Percentiles rank a stretch among this genome's conserved stretches.
These are phyloP conservation scores for Oreochromis tanganicae DNA, from an alignment of 2,113 vertebrate genomes.

Conservation along the genomic window DNA sequence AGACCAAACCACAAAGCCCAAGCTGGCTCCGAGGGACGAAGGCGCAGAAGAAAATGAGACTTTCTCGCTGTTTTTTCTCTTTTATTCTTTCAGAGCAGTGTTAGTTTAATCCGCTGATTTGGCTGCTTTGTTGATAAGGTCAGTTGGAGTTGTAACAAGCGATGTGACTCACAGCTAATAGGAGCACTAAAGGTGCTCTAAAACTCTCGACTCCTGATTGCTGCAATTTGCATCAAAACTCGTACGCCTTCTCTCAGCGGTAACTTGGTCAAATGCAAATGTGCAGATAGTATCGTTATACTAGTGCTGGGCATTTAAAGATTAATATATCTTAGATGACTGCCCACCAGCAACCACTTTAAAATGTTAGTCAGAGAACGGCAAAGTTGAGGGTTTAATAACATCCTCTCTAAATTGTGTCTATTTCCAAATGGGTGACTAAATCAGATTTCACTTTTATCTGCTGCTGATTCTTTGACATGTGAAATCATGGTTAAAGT, in stretches of 20 bases:
- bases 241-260: neutral
- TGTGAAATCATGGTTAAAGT: neutral
- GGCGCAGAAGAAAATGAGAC: neutral
- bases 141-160: neutral
- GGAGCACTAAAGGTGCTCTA: neutral
- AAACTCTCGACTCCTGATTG: neutral
- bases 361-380: neutral
- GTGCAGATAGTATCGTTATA: neutral
- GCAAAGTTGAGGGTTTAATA: neutral
- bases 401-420: neutral
- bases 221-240: neutral
- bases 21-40: rapidly evolving
- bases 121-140: neutral
- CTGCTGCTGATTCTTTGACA: neutral
- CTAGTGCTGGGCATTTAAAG: neutral
- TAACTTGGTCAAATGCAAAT: neutral
- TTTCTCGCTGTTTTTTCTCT: neutral
- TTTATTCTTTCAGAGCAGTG: neutral
- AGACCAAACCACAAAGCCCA: neutral
- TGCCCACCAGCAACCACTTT: neutral
- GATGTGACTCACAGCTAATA: neutral
- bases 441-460: neutral
- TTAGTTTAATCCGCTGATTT: neutral
- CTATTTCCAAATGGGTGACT: neutral
- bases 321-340: neutral